phyloP scores from a whole-genome alignment of 2,113 vertebrate species.

The Rhynchomys soricoides region DNA sequence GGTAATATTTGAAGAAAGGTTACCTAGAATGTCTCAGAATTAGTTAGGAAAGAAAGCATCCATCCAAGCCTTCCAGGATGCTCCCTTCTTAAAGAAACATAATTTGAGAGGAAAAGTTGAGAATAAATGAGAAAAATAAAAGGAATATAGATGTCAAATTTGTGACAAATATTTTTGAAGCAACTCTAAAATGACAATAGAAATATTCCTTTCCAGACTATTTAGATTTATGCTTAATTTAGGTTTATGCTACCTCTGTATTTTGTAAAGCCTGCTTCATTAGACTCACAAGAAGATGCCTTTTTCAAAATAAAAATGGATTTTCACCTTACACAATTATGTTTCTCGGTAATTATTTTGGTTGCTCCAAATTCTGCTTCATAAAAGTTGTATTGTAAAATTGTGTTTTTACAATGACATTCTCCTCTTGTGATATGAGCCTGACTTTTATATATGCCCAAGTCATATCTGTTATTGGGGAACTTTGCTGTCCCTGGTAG shows the following conservation, averaged over 20 bases:
- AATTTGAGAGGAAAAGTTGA: rapidly evolving
- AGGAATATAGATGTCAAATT: neutral
- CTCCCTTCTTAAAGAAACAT: neutral
- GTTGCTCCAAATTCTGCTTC: neutral
- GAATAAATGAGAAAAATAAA: neutral
- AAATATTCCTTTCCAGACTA: neutral
- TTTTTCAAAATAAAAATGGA: neutral
- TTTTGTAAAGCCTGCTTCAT: neutral
- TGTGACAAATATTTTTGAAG: neutral
- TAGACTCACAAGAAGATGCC: neutral
- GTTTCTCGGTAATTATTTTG: neutral
- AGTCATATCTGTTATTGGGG: rapidly evolving
- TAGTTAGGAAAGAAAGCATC: neutral
- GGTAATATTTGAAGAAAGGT: neutral
- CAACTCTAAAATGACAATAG: neutral
- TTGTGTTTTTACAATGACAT: neutral
- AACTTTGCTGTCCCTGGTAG: rapidly evolving
- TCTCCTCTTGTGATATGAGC: neutral
- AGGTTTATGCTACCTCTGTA: neutral
- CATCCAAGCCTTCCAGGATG: rapidly evolving
- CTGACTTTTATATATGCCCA: rapidly evolving
- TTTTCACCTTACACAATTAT: neutral
- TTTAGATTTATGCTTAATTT: neutral
- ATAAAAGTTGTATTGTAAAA: neutral
- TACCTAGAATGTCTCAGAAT: neutral